Conservation (phyloP, 1,140 invertebrate species). For the Polypedilum vanderplanki region DNA sequence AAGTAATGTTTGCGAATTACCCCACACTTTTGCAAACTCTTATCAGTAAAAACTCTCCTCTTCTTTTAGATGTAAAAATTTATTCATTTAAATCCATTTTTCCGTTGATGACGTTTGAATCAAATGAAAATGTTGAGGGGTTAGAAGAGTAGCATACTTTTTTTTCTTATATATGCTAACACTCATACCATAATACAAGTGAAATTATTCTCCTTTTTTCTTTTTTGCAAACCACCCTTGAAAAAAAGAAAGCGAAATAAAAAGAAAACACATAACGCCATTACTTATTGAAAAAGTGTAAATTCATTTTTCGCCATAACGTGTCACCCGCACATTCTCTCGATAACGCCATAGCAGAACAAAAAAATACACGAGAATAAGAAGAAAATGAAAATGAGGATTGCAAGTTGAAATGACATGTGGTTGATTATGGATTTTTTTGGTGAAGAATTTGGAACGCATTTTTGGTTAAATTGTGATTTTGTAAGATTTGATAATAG, state of each 20-base stretch:
- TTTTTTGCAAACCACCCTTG: too few relatives aligned
- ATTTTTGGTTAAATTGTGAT: too few relatives aligned
- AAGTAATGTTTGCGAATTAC: conserved; percentile 25
- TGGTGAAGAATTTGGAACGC: too few relatives aligned
- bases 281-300: conserved; percentile 29
- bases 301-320: conserved; percentile 23
- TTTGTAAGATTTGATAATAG: too few relatives aligned
- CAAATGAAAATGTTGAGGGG: neutral
- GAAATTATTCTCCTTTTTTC: neutral
- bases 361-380: neutral
- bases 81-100: conserved; percentile 27
- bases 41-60: neutral
- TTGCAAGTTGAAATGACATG: neutral
- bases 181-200: neutral
- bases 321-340: conserved; percentile 20
- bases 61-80: too few relatives aligned
- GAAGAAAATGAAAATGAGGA: neutral
- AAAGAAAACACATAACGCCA: neutral
- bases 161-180: neutral
- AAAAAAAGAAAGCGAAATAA: too few relatives aligned
- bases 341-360: neutral
- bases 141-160: conserved; percentile 1
- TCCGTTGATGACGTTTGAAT: neutral
- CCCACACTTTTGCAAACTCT: neutral
- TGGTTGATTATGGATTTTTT: neutral